phyloP scores from a whole-genome alignment of 1,140 invertebrate genomes.

The Pantala flavescens region DNA sequence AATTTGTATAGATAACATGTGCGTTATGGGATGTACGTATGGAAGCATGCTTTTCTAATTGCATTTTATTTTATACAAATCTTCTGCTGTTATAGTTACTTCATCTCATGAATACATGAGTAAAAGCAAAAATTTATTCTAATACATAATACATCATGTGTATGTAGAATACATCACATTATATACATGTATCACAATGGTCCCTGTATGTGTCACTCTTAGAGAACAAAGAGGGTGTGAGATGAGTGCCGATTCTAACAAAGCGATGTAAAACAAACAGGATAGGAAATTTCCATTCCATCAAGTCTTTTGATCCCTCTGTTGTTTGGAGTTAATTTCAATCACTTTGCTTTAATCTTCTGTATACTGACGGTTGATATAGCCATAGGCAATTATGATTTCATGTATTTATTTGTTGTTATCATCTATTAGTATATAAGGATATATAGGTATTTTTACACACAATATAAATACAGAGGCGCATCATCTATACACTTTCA shows the following conservation, averaged over 20 bases:
- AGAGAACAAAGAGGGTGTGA: too few species aligned
- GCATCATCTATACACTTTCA: neutral
- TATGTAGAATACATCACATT: neutral
- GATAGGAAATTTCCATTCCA: neutral
- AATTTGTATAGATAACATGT: too few species aligned
- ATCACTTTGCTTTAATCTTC: neutral
- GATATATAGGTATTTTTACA: neutral
- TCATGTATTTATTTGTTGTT: neutral
- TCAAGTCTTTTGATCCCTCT: neutral
- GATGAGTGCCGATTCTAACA: too few species aligned
- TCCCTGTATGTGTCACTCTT: too few species aligned
- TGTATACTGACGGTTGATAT: neutral
- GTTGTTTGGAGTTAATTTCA: neutral
- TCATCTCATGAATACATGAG: too few species aligned
- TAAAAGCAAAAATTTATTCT: too few species aligned
- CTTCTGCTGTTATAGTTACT: too few species aligned
- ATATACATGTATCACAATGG: neutral
- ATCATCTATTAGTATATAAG: neutral
- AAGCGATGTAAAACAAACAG: too few species aligned
- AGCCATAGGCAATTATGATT: neutral
- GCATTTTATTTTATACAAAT: too few species aligned
- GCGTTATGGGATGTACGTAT: too few species aligned
- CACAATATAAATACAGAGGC: neutral
- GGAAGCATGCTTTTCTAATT: too few species aligned
- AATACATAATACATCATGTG: neutral